Percentiles rank a stretch among this genome's conserved stretches.
Evolutionary conservation across 2,888 invertebrate species (phyloP).

Genomic region (Halictus ligatus): DNA sequence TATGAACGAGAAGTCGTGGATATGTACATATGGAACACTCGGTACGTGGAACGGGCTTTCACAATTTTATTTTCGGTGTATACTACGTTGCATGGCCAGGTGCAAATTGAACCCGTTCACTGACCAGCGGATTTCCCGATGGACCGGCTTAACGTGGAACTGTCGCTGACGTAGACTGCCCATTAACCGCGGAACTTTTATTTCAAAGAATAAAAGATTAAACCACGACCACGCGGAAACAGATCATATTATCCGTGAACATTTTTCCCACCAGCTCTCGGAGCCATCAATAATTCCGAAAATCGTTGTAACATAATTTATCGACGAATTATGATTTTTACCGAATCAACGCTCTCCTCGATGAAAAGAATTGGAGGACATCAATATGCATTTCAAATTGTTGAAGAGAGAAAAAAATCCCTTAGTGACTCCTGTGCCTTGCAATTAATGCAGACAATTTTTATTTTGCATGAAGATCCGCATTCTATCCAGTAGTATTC

Average conservation of each 20-base stretch:
- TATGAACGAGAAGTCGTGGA: background rate
- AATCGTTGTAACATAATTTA: background rate
- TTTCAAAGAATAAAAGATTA: conserved; percentile 13
- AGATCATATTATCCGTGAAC: background rate
- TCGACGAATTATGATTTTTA: background rate
- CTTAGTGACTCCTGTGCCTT: no score
- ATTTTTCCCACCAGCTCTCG: background rate
- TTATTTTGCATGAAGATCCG: no score
- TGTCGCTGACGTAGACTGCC: conserved; percentile 13
- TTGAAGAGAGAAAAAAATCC: no score
- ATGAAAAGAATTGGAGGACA: no score
- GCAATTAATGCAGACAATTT: no score
- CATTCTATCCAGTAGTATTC: no score
- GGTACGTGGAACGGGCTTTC: background rate
- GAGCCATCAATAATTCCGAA: background rate
- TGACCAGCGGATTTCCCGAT: conserved; percentile 35
- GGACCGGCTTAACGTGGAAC: conserved; percentile 29
- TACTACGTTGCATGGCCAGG: conserved; percentile 17
- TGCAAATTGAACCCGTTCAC: conserved; percentile 23
- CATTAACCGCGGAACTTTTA: conserved; percentile 31
- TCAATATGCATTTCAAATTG: no score
- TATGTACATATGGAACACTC: background rate
- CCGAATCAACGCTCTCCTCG: no score
- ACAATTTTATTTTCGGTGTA: conserved; percentile 35
- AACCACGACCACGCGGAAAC: background rate